Base-by-base conservation (phyloP, 2,113 vertebrate genomes). In the Oncorhynchus mykiss region DNA sequence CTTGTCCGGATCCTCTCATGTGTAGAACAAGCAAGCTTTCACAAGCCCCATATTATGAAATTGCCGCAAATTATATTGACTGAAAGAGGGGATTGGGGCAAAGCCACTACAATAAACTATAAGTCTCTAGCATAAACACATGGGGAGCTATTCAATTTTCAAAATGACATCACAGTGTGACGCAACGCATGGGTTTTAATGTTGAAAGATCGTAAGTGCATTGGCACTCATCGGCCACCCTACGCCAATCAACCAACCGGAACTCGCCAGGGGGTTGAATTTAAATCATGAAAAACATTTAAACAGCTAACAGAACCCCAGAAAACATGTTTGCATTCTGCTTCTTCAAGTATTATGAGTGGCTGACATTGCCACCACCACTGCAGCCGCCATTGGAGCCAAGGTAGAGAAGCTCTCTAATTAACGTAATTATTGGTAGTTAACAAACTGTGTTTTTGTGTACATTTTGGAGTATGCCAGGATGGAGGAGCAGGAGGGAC, bases 351-450 rank as follows among this genome's bases (percentile, higher is more conserved):
- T 95, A 95, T 95, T 92, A 94, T 89, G 86, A 92, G 90, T 92
- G 25, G 90, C 91, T 92, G 91, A 93, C 92, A 91, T 90, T 2
- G 59, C 59, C 59, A 90, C 84, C 84, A 88, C 92, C 91, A 85
- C 86, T 91, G 39, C 39, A 9, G 9, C 39, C 9, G 39, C 39
- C 39, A 45, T 45, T 9, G 92, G 93, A 78, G 75, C 79, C 86
- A 78, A 86, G 88, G 90, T 92, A 92, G 91, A 91, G 92, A 88
- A 93, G 94, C 91, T 88, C 93, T 95, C 93, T 96, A 96, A 97
- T 97, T 95, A 93, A 95, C 96, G 96, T 96, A 95, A 97, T 97
- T 96, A 96, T 94, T 95, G 93, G 95, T 96, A 96, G 97, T 96
- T 96, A 95, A 94, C 92, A 94, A 91, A 93, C 90, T 94, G 95